Evolutionary conservation across 2,888 invertebrate genomes (phyloP).

Genomic region (Acanthosepion lycidas): DNA sequence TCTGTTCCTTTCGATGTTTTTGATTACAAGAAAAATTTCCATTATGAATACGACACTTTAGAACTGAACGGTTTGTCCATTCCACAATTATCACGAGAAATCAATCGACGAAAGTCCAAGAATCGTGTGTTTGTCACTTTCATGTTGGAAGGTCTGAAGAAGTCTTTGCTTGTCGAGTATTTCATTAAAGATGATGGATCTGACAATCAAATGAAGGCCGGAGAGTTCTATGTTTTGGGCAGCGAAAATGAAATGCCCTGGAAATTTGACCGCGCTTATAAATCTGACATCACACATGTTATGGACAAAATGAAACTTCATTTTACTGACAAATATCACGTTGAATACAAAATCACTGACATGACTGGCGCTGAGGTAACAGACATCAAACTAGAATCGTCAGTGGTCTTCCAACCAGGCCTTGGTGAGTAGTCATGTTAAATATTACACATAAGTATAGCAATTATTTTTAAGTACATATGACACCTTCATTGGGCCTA

Average conservation of each 20-base stretch:
- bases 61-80: constrained; percentile 51
- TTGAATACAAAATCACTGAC: constrained; percentile 49
- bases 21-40: constrained; percentile 50
- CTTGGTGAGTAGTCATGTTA: constrained; percentile 49
- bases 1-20: constrained; percentile 54
- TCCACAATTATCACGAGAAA: constrained; percentile 50
- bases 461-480: too few species aligned
- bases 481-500: too few species aligned
- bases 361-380: constrained; percentile 47
- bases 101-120: constrained; percentile 36
- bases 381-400: constrained; percentile 49
- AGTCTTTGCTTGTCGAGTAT: constrained; percentile 50
- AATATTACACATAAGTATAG: too few species aligned
- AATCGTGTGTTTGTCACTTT: constrained; percentile 50
- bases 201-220: constrained; percentile 47
- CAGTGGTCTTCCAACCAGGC: constrained; percentile 52
- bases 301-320: constrained; percentile 48
- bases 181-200: constrained; percentile 10
- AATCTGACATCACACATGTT: constrained; percentile 48
- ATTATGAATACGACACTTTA: constrained; percentile 51
- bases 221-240: constrained; percentile 52
- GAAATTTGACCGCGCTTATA: constrained; percentile 50
- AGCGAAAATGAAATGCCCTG: constrained; percentile 51
- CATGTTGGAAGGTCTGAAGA: constrained; percentile 49
- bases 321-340: constrained; percentile 47